Evolutionary conservation across 2,113 vertebrate genomes (phyloP), one percentile per base, ranked within the genome.

Genomic region (Dasyornis broadbenti): DNA sequence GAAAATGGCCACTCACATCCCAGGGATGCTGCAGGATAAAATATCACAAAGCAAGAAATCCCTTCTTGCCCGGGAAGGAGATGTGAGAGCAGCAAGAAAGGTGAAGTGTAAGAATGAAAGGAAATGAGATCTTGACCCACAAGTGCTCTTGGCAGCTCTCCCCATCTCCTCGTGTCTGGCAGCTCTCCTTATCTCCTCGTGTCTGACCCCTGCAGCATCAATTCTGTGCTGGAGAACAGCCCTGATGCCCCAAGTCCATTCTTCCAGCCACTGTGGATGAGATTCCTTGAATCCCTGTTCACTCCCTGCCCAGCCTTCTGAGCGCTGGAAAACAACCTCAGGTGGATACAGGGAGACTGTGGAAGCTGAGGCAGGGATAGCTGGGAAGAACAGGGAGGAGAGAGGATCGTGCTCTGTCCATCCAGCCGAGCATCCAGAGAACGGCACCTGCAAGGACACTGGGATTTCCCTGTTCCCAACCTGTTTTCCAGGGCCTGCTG

Each of bases 401-500:
- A 39, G 60, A 54, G 82, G 60, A 53, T 61, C 56, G 28, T 7
- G 23, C 50, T 68, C n/a, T 49, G 70, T 14, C 59, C 37, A 10
- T 16, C 59, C 22, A 35, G 61, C n/a, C 44, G 70, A 12, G 53
- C 37, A 10, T 16, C 59, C 22, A 35, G 61, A 4, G 13, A 22
- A 17, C 15, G 63, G 26, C 56, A 40, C 23, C 76, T 77, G 40
- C 47, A 31, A 11, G 14, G 16, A 2, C 54, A 0, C 4, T 11
- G 33, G 7, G 31, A 10, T 42, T 35, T 31, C 47, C 26, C 2
- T 44, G 33, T 21, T 52, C 19, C 59, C 54, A 2, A 6, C 37
- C 42, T 22, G 3, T 47, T n/a, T 49, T 23, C n/a, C 23, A 16
- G 61, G 66, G 53, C 40, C 16, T 10, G 0, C 0, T n/a, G 65